Evolutionary conservation across 1,140 invertebrate genomes (phyloP).

Genomic region (Antheraea mylitta): DNA sequence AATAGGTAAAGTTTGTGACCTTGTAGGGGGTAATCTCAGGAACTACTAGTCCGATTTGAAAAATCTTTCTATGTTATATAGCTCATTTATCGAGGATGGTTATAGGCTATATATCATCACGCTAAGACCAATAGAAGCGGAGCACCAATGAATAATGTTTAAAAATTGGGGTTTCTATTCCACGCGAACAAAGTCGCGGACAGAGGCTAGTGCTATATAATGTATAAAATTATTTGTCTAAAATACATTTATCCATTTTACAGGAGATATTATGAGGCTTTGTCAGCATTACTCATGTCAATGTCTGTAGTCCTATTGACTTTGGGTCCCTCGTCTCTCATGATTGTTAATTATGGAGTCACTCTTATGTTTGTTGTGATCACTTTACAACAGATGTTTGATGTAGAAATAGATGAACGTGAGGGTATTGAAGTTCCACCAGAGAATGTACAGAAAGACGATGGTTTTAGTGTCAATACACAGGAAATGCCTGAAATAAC

Average conservation of each 20-base stretch:
- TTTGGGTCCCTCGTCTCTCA: constrained; percentile 79
- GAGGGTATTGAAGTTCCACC: neutral
- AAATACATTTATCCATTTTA: constrained; percentile 21
- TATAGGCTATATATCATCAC: no score
- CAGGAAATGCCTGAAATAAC: neutral
- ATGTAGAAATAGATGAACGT: constrained; percentile 26
- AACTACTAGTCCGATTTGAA: no score
- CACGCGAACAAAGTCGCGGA: no score
- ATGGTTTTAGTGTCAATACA: constrained; percentile 14
- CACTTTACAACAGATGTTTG: constrained; percentile 77
- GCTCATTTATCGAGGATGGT: no score
- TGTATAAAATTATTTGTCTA: no score
- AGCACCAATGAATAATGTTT: no score
- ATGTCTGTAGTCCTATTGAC: constrained; percentile 75
- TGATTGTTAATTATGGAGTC: constrained; percentile 79
- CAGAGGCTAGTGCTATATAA: no score
- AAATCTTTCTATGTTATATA: no score
- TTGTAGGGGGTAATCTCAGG: no score
- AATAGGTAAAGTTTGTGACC: no score
- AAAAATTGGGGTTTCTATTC: no score
- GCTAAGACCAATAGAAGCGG: no score
- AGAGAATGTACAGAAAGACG: constrained; percentile 15
- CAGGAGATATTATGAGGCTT: constrained; percentile 73
- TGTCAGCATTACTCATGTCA: constrained; percentile 73
- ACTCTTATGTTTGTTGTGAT: constrained; percentile 76